These are phyloP conservation scores for Microcebus griseorufus DNA, from an alignment of 2,113 vertebrate species.

Conservation along the genomic window DNA sequence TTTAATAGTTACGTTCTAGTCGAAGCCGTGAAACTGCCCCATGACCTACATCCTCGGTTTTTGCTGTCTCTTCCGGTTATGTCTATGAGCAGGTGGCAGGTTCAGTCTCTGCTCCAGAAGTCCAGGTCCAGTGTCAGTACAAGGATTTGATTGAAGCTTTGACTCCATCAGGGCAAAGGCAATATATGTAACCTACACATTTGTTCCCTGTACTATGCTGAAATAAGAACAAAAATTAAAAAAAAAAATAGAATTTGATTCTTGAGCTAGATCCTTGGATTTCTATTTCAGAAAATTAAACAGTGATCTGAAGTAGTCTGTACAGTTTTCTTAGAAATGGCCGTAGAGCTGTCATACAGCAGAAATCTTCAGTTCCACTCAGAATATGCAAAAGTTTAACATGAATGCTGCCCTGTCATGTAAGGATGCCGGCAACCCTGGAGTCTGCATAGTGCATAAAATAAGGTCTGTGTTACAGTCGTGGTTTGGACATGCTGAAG, in stretches of 20 bases:
- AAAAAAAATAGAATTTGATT: background rate
- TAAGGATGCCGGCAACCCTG: constrained; percentile 63
- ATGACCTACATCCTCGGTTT: background rate
- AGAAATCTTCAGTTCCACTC: background rate
- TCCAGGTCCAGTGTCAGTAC: background rate
- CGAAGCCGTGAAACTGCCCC: background rate
- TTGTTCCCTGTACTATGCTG: too few relatives aligned
- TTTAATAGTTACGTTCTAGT: background rate
- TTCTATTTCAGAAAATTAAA: constrained; percentile 36
- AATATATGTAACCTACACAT: too few relatives aligned
- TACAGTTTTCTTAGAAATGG: background rate
- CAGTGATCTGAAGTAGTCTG: background rate
- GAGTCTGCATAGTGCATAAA: constrained; percentile 7
- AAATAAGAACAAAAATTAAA: too few relatives aligned
- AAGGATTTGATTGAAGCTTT: background rate
- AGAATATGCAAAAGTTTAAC: background rate
- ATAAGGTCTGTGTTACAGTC: constrained; percentile 48
- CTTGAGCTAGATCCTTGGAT: constrained; percentile 36
- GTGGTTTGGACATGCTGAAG: constrained; percentile 41
- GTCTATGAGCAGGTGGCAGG: background rate
- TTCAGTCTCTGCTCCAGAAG: background rate
- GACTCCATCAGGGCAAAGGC: too few relatives aligned
- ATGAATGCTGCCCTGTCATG: background rate
- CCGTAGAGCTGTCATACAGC: background rate
- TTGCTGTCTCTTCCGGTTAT: background rate